Percentiles rank a stretch among this genome's conserved stretches.
Evolutionary conservation across 2,113 vertebrate species (phyloP).

Genomic region (Propithecus coquereli): DNA sequence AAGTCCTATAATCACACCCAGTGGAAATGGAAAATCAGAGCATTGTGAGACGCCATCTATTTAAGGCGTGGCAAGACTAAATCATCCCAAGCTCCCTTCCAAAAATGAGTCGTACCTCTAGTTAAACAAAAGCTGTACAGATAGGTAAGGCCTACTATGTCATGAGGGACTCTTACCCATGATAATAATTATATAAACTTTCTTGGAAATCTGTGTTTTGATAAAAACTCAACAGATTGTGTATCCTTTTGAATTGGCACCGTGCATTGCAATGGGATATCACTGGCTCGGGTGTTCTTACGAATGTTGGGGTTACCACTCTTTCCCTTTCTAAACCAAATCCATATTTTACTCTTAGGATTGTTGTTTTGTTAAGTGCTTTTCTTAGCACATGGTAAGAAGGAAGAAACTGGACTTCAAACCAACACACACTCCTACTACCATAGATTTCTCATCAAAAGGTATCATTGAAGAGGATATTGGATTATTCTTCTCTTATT

Average conservation of each 20-base stretch:
- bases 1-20: too few species aligned
- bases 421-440: background rate
- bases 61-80: background rate
- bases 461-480: too few species aligned
- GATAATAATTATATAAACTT: background rate
- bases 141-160: fast-evolving
- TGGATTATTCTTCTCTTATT: background rate
- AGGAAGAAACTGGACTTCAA: background rate
- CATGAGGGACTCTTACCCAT: background rate
- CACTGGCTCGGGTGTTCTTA: fast-evolving
- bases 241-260: background rate
- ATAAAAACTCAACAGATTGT: background rate
- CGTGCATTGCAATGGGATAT: too few species aligned
- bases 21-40: background rate
- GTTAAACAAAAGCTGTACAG: background rate
- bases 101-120: fast-evolving
- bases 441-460: background rate
- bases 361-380: background rate
- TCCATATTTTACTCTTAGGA: background rate
- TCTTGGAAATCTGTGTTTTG: background rate
- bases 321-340: background rate
- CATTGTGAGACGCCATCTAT: background rate
- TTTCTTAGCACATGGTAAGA: background rate
- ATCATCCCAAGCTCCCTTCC: background rate
- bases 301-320: fast-evolving